phyloP scores from a whole-genome alignment of 2,888 invertebrate genomes.

The Synergus gifuensis region DNA sequence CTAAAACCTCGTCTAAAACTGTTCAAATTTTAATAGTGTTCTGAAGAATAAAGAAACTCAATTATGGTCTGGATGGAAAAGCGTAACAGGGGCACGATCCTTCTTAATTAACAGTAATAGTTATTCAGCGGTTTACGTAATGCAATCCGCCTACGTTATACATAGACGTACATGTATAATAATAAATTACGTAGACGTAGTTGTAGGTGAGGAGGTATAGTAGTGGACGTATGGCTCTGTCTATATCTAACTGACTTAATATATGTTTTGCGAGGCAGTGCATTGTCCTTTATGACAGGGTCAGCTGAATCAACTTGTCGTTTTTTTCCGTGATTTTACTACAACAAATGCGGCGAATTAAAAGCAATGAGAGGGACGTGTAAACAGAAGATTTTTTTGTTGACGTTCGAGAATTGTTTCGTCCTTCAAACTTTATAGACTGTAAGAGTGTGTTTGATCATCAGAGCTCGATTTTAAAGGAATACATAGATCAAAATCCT shows the following conservation, averaged over 20 bases:
- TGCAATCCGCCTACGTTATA: conserved; percentile 55
- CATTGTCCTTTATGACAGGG: conserved; percentile 57
- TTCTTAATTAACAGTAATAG: conserved; percentile 64
- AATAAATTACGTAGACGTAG: conserved; percentile 33
- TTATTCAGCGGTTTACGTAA: conserved; percentile 57
- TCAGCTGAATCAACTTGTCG: conserved; percentile 49
- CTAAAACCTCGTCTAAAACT: not conserved
- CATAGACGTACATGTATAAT: conserved; percentile 48
- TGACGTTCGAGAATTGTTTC: not conserved
- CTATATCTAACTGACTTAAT: conserved; percentile 54
- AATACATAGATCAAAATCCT: not conserved
- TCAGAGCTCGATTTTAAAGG: not conserved
- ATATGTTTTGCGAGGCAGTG: conserved; percentile 56
- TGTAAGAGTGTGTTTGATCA: conserved; percentile 8
- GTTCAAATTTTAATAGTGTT: not conserved
- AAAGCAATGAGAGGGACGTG: conserved; percentile 40
- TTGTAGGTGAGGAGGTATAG: not conserved
- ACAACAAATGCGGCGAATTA: conserved; percentile 49
- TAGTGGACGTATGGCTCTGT: conserved; percentile 50
- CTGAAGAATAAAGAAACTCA: conserved; percentile 27
- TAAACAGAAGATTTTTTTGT: not conserved
- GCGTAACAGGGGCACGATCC: conserved; percentile 59
- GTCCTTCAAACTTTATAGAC: conserved; percentile 15
- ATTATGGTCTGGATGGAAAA: conserved; percentile 48
- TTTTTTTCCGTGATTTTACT: conserved; percentile 50